phyloP scores from a whole-genome alignment of 2,888 invertebrate species.

The Drosophila mimetica region DNA sequence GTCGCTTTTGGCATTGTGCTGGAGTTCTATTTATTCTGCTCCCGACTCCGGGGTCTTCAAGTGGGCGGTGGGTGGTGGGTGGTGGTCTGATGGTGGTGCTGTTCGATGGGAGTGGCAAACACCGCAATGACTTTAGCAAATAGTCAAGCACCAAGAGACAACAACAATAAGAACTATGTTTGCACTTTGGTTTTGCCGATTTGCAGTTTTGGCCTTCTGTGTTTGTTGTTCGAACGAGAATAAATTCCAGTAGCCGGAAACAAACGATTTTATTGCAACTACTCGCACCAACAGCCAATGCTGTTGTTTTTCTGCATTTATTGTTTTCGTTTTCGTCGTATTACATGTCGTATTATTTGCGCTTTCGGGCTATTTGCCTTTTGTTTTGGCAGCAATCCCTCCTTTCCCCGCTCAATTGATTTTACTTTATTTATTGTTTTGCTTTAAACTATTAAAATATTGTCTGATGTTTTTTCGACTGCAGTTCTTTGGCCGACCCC shows the following conservation, averaged over 20 bases:
- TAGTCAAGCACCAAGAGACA: slow-evolving; percentile 70
- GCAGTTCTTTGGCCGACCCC: slow-evolving; percentile 50
- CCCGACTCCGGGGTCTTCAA: slow-evolving; percentile 51
- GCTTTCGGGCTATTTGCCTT: slow-evolving; percentile 69
- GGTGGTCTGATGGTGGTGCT: background rate
- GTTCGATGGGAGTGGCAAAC: slow-evolving; percentile 46
- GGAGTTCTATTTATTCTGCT: slow-evolving; percentile 39
- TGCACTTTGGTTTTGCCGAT: slow-evolving; percentile 80
- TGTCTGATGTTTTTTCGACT: slow-evolving; percentile 53
- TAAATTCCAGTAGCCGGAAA: slow-evolving; percentile 78
- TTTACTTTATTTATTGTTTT: slow-evolving; percentile 81
- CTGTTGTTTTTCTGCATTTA: slow-evolving; percentile 53
- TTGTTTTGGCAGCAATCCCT: slow-evolving; percentile 55
- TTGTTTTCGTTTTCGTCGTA: slow-evolving; percentile 60
- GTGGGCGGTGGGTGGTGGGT: slow-evolving; percentile 23
- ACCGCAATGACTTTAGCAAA: slow-evolving; percentile 79
- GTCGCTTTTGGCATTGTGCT: slow-evolving; percentile 62
- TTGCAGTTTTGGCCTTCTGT: slow-evolving; percentile 68
- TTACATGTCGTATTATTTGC: slow-evolving; percentile 79
- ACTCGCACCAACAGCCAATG: slow-evolving; percentile 56
- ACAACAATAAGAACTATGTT: slow-evolving; percentile 60
- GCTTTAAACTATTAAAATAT: slow-evolving; percentile 82
- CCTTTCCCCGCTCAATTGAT: slow-evolving; percentile 64
- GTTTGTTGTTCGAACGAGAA: slow-evolving; percentile 65
- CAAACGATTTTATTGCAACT: slow-evolving; percentile 77